Percentiles rank a stretch among this genome's conserved stretches.
Evolutionary conservation across 2,113 vertebrate species (phyloP).

Genomic region (Falcunculus frontatus): DNA sequence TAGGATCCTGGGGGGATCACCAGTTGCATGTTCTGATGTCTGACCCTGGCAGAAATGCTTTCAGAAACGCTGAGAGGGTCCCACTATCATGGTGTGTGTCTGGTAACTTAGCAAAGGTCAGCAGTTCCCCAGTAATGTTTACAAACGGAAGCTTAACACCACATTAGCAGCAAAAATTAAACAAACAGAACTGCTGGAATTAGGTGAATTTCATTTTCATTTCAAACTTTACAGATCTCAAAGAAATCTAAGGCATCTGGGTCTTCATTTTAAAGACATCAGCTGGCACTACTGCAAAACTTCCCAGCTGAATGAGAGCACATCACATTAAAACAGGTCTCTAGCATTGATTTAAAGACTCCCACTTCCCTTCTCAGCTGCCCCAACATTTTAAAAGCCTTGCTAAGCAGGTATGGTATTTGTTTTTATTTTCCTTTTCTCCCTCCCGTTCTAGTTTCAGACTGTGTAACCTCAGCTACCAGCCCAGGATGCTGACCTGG

Average conservation of each 20-base stretch:
- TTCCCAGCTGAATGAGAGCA: neutral
- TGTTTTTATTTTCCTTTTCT: neutral
- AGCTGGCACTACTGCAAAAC: neutral
- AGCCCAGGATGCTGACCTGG: neutral
- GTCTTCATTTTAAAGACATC: neutral
- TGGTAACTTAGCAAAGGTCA: neutral
- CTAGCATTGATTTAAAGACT: neutral
- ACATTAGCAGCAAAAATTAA: neutral
- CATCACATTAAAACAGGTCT: neutral
- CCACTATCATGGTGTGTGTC: rapidly evolving
- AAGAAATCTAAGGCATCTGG: neutral
- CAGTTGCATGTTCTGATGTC: neutral
- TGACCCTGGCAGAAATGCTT: neutral
- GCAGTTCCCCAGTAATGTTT: neutral
- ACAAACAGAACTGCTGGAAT: neutral
- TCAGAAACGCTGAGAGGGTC: neutral
- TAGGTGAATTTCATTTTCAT: neutral
- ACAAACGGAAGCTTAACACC: neutral
- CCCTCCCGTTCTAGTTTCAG: neutral
- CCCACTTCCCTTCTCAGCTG: neutral
- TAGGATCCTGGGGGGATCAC: neutral
- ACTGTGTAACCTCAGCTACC: neutral
- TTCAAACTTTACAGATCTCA: neutral
- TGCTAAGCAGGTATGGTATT: neutral
- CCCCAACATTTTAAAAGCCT: neutral